Evolutionary conservation across 2,797 vertebrate genomes (phyloP), one percentile per base, ranked within the genome.

Genomic region (Microtus obscurus): DNA sequence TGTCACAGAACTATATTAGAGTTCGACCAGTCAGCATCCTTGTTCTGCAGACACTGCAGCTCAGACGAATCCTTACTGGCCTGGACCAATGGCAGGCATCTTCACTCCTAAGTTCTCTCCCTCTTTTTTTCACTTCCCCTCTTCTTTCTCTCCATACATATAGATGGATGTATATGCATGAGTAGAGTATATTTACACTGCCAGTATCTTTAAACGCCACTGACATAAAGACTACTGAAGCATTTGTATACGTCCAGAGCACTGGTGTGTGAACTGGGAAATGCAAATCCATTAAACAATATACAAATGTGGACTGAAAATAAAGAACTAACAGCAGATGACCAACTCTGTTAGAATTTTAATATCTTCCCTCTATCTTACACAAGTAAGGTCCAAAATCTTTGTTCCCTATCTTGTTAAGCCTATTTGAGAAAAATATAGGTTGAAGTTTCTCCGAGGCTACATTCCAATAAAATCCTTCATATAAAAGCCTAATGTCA

Each of bases 181-280:
- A 86, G 12, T 69, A 5, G 21, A 51, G 31, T 51, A 21, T 43
- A 19, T 81, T 78, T 59, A 48, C 82, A 81, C 82, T 73, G 90
- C 73, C 76, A 94, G 76, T 56, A 89, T 34, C 40, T 80, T 95
- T 63, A 77, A 92, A 91, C 91, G 74, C 43, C 48, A 69, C 34
- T 87, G 94, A 83, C 83, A 81, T 89, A 73, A 51, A 82, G 69
- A 94, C 81, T 56, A 77, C 27, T 6, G 65, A 59, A 53, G 19
- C 37, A 63, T 86, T 92, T 19, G 3, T 27, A 3, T 48, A 63
- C 1, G 19, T 81, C 23, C 40, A 78, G 23, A 87, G 21, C 76
- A 56, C 21, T 73, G 21, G 45, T 74, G 13, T 71, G 37, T 23
- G 17, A 93, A 77, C 45, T 43, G 34, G 53, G 31, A 71, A 88